Percentiles rank a stretch among this genome's conserved stretches.
phyloP scores from a whole-genome alignment of 1,140 invertebrate genomes.

The Campodea augens region DNA sequence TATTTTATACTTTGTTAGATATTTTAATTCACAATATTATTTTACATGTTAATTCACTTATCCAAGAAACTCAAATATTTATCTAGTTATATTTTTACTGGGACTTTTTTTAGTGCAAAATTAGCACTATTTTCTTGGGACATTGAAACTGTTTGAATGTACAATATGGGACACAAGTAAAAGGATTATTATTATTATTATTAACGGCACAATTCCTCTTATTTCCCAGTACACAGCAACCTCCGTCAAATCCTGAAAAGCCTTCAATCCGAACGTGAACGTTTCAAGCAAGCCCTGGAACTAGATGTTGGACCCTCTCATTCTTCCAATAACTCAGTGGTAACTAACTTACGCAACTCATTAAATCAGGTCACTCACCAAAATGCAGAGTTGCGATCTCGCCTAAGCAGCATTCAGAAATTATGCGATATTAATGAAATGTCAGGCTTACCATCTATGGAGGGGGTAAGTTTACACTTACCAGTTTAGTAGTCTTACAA shows the following conservation, averaged over 20 bases:
- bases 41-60: too few relatives aligned
- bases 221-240: slow-evolving; percentile 33
- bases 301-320: slow-evolving; percentile 21
- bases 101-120: too few relatives aligned
- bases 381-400: slow-evolving; percentile 44
- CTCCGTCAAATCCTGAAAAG: slow-evolving; percentile 30
- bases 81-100: too few relatives aligned
- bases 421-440: not conserved
- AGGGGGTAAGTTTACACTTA: not conserved
- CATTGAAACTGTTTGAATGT: too few relatives aligned
- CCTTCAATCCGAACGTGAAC: slow-evolving; percentile 38
- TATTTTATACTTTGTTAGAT: too few relatives aligned
- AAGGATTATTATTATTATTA: too few relatives aligned
- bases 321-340: slow-evolving; percentile 20
- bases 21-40: too few relatives aligned
- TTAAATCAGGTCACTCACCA: slow-evolving; percentile 45
- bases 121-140: too few relatives aligned
- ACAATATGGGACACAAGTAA: too few relatives aligned
- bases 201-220: too few relatives aligned
- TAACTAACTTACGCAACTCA: slow-evolving; percentile 33
- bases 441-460: not conserved
- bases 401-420: slow-evolving; percentile 41
- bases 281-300: slow-evolving; percentile 33
- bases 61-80: too few relatives aligned
- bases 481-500: too few relatives aligned